Conservation (phyloP, 2,797 vertebrate species). For the Phoeniculus purpureus region DNA sequence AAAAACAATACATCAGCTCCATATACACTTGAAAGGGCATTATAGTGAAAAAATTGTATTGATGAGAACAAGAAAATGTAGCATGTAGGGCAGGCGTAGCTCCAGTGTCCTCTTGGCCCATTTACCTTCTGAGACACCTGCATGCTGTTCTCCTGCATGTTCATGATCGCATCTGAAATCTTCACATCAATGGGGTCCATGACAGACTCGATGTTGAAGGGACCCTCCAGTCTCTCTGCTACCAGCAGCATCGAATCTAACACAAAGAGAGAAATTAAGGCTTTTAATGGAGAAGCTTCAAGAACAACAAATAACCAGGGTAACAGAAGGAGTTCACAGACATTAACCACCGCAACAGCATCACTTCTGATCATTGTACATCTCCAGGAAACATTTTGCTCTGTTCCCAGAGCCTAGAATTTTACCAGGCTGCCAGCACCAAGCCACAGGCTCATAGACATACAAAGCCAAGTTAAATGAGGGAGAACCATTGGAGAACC, state of each 20-base stretch:
- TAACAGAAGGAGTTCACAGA: neutral
- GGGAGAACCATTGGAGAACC: neutral
- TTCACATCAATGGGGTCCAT: conserved; percentile 98
- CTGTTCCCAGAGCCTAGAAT: neutral
- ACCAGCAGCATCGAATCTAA: conserved; percentile 93
- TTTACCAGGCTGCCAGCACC: neutral
- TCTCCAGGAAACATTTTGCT: neutral
- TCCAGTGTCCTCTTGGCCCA: neutral
- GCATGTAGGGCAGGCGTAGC: neutral
- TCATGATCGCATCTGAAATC: conserved; percentile 98
- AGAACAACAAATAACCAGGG: neutral
- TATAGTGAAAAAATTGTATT: neutral
- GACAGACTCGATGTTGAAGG: conserved; percentile 96
- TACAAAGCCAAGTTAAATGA: neutral
- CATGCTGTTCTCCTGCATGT: conserved; percentile 99
- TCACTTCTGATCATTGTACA: neutral
- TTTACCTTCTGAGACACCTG: conserved; percentile 95
- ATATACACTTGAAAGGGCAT: neutral
- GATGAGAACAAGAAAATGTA: neutral
- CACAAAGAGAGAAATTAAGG: neutral
- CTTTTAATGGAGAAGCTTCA: neutral
- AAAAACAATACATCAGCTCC: neutral
- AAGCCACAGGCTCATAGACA: neutral
- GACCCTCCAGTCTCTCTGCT: conserved; percentile 92
- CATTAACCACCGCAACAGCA: neutral